Evolutionary conservation across 1,140 invertebrate species (phyloP).

Genomic region (Berghia stephanieae): DNA sequence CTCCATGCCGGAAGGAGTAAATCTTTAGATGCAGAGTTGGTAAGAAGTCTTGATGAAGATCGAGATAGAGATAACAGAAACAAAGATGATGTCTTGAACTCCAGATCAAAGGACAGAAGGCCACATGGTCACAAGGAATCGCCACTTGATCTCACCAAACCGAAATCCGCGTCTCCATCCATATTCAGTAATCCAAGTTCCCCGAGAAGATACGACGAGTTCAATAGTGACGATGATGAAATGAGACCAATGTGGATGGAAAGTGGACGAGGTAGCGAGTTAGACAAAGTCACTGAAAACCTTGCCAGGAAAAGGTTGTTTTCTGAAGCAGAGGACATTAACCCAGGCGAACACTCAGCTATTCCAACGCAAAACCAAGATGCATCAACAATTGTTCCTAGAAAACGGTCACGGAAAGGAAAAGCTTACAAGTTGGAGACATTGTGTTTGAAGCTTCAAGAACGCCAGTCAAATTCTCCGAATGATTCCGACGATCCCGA

Average conservation of each 20-base stretch:
- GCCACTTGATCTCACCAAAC: conserved; percentile 56
- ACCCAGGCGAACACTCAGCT: background rate
- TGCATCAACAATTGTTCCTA: conserved; percentile 31
- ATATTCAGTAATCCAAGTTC: conserved; percentile 20
- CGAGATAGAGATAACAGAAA: too few species aligned
- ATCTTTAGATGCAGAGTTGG: too few species aligned
- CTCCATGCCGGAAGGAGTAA: background rate
- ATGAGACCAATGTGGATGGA: background rate
- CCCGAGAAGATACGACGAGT: background rate
- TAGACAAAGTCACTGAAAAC: background rate
- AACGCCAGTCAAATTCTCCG: conserved; percentile 44
- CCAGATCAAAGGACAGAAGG: too few species aligned
- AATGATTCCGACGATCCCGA: conserved; percentile 41
- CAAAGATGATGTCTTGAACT: too few species aligned
- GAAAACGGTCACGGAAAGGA: conserved; percentile 80
- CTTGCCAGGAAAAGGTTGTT: background rate
- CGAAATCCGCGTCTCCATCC: conserved; percentile 40
- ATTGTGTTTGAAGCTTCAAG: conserved; percentile 69
- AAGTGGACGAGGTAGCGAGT: background rate
- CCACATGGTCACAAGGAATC: conserved; percentile 34
- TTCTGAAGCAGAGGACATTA: conserved; percentile 4
- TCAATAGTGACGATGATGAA: conserved; percentile 22
- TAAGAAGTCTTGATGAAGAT: too few species aligned
- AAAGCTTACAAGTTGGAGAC: conserved; percentile 80
- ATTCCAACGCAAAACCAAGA: conserved; percentile 11